phyloP scores from a whole-genome alignment of 2,888 invertebrate genomes.

The Drosophila flavopinicola region DNA sequence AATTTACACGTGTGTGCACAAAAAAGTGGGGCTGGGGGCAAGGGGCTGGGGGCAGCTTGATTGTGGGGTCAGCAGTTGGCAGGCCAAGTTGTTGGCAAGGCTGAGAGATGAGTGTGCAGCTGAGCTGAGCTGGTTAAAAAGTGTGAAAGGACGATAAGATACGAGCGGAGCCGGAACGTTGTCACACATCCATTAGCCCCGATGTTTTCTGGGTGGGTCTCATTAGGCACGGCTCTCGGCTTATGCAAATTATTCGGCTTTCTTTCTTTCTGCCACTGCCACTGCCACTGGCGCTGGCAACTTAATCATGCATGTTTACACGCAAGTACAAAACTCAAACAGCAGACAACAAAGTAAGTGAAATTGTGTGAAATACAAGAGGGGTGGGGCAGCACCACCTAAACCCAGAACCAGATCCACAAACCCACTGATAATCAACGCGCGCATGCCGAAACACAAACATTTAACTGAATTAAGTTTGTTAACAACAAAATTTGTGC shows the following conservation, averaged over 20 bases:
- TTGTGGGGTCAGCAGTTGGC: conserved; percentile 56
- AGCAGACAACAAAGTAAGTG: conserved; percentile 59
- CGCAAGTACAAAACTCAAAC: conserved; percentile 75
- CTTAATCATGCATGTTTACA: conserved; percentile 79
- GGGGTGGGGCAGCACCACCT: conserved; percentile 12
- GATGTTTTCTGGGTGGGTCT: conserved; percentile 19
- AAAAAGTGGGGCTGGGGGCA: too few relatives aligned
- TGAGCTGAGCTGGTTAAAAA: conserved; percentile 49
- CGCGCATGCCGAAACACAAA: conserved; percentile 72
- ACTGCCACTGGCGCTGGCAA: conserved; percentile 49
- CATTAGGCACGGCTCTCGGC: conserved; percentile 44
- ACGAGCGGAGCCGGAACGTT: conserved; percentile 15
- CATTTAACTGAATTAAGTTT: conserved; percentile 77
- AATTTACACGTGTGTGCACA: conserved; percentile 58
- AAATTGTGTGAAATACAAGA: conserved; percentile 40
- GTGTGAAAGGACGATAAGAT: conserved; percentile 61
- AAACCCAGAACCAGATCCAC: not conserved
- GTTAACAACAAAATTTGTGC: conserved; percentile 71
- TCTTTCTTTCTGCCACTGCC: conserved; percentile 29
- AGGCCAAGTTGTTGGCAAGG: conserved; percentile 46
- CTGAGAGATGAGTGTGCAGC: conserved; percentile 1
- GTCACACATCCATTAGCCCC: conserved; percentile 48
- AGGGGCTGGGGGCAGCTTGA: conserved; percentile 4
- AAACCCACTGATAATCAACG: conserved; percentile 61
- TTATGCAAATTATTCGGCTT: conserved; percentile 60